Percentiles rank a stretch among this genome's conserved stretches.
These are phyloP conservation scores for Bicyclus anynana DNA, from an alignment of 1,140 invertebrate species.

Conservation along the genomic window DNA sequence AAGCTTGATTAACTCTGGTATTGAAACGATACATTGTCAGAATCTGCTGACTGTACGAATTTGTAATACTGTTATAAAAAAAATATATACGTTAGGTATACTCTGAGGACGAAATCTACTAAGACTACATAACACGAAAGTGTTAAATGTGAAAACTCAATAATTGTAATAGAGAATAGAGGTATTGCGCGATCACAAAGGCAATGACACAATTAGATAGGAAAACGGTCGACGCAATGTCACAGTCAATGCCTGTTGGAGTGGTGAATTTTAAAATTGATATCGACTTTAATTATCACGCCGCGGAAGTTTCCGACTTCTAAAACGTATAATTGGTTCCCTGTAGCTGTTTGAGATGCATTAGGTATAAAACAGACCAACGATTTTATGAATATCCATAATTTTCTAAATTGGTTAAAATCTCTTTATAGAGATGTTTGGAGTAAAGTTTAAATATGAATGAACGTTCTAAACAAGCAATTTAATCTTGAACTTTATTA, in stretches of 20 bases:
- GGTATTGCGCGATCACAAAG: slow-evolving; percentile 16
- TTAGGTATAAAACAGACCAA: not conserved
- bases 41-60: too few relatives aligned
- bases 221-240: slow-evolving; percentile 26
- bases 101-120: too few relatives aligned
- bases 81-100: too few relatives aligned
- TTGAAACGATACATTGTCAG: too few relatives aligned
- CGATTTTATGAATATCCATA: not conserved
- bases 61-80: too few relatives aligned
- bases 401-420: too few relatives aligned
- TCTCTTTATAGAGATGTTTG: too few relatives aligned
- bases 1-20: too few relatives aligned
- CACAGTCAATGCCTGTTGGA: slow-evolving; percentile 30
- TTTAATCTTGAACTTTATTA: too few relatives aligned
- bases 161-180: slow-evolving; percentile 3
- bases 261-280: slow-evolving; percentile 43
- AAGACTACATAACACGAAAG: too few relatives aligned
- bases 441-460: too few relatives aligned
- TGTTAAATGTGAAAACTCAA: slow-evolving; percentile 15
- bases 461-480: too few relatives aligned
- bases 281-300: slow-evolving; percentile 65
- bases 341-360: slow-evolving; percentile 47
- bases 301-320: slow-evolving; percentile 55
- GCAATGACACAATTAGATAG: slow-evolving; percentile 30
- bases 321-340: slow-evolving; percentile 69